Conservation (phyloP, 2,888 invertebrate species). For the Monopis laevigella region DNA sequence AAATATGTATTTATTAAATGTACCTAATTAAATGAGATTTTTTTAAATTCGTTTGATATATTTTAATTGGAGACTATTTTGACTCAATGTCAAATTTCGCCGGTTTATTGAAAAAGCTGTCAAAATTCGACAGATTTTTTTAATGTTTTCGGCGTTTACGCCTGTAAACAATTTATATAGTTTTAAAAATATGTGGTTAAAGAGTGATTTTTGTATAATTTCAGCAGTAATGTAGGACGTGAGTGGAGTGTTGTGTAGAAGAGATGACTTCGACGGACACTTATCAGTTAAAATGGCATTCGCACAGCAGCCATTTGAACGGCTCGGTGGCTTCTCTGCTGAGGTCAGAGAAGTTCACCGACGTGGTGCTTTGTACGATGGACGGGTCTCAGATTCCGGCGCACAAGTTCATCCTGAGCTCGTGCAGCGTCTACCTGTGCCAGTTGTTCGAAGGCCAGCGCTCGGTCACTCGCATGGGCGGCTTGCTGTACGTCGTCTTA, state of each 20-base stretch:
- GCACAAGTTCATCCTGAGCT: slow-evolving; percentile 85
- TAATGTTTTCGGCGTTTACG: no score
- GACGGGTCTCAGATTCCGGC: slow-evolving; percentile 84
- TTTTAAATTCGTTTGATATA: no score
- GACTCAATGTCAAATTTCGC: no score
- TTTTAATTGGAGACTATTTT: no score
- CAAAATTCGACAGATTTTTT: not conserved
- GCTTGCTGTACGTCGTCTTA: slow-evolving; percentile 74
- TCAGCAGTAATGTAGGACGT: not conserved
- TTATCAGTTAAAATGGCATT: slow-evolving; percentile 90
- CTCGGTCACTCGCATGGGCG: slow-evolving; percentile 53
- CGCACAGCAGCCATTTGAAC: slow-evolving; percentile 83
- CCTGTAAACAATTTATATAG: no score
- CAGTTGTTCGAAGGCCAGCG: slow-evolving; percentile 57
- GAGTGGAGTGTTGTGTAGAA: not conserved
- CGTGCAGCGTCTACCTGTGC: slow-evolving; percentile 73
- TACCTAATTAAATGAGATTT: no score
- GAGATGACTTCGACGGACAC: slow-evolving; percentile 73
- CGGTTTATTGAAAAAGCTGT: no score
- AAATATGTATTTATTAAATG: no score
- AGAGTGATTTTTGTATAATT: not conserved
- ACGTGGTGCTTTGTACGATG: slow-evolving; percentile 81
- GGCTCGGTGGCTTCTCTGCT: slow-evolving; percentile 81
- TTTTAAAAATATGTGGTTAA: no score
- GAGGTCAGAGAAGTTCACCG: slow-evolving; percentile 83